Conservation (phyloP, 1,140 invertebrate genomes). For the Eumaeus atala region DNA sequence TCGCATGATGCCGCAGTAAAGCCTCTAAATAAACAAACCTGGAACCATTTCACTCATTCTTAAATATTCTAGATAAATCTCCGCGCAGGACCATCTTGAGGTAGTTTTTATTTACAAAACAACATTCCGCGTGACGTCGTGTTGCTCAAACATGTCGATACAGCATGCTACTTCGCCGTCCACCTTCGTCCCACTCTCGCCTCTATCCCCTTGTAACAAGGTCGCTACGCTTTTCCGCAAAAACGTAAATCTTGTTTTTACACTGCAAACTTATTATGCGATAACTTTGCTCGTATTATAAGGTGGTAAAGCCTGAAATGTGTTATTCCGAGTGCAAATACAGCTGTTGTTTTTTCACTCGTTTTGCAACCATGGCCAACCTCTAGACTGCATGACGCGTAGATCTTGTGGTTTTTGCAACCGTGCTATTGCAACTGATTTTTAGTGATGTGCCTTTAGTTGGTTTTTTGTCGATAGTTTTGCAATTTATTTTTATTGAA, state of each 20-base stretch:
- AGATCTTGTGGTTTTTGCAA: constrained; percentile 58
- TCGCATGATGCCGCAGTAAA: too few relatives aligned
- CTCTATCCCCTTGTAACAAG: constrained; percentile 16
- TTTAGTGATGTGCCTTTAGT: constrained; percentile 36
- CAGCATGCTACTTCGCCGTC: constrained; percentile 10
- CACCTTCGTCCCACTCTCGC: constrained; percentile 19
- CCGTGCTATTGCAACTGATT: constrained; percentile 41
- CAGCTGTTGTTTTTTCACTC: constrained; percentile 34
- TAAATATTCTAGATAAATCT: constrained; percentile 1
- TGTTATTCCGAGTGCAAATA: constrained; percentile 5
- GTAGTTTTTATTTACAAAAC: constrained; percentile 37
- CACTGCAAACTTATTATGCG: constrained; percentile 16
- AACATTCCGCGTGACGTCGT: constrained; percentile 37
- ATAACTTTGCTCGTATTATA: constrained; percentile 18
- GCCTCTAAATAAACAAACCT: too few relatives aligned
- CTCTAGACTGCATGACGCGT: constrained; percentile 64
- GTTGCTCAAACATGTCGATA: constrained; percentile 35
- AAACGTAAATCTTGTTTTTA: constrained; percentile 24
- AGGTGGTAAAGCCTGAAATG: constrained; percentile 24
- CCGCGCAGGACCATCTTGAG: background rate
- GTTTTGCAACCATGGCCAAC: constrained; percentile 36
- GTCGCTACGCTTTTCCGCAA: constrained; percentile 15
- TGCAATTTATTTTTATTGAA: constrained; percentile 8
- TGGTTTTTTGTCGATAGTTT: constrained; percentile 23
- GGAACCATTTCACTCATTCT: background rate